Base-by-base conservation (phyloP, 2,113 vertebrate species). In the Sardina pilchardus region DNA sequence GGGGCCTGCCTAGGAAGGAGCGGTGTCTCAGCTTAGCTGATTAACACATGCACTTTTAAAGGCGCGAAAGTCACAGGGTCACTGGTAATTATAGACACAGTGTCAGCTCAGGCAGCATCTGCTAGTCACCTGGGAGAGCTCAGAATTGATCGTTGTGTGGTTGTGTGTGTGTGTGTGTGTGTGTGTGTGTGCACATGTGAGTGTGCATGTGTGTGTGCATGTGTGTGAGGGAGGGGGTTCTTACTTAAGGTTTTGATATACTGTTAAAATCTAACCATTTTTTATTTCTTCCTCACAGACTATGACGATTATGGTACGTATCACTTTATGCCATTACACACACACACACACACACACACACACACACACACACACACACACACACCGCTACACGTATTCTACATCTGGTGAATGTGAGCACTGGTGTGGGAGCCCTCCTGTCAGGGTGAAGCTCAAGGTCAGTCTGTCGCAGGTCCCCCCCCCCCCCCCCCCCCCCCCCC, bases 241-340 rank as follows among this genome's bases (percentile, higher is more conserved):
- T 53, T 53, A 17, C 16, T 53, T 47, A 47, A 14, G 45, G 9
- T 47, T 53, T 53, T 53, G 19, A 4, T 19, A 53, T 53, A 4
- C 16, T 53, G 14, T 53, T 53, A 16, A 3, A 53, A 53, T 19
- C 50, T 17, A 53, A 53, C 50, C 14, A 12, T 19, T 53, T 36
- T 85, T 81, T 19, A 83, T 10, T 82, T 86, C 83, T 21, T 53
- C 14, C 30, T 47, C 50, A 71, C 24, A 85, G 89, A 89, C 48
- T 86, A 89, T 84, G 19, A n/a, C 5, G 85, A 84, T 34, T 83
- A 83, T 39, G 56, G 89, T 89, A 81, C 83, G 87, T 86, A 78
- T 16, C 19, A 14, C 50, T 53, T 53, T 19, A 12, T 19, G 1
- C 19, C 17, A 53, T 53, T 30, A 26, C 24, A 67, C n/a, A 67